Conservation (phyloP, 2,113 vertebrate species). For the Oncorhynchus tshawytscha region DNA sequence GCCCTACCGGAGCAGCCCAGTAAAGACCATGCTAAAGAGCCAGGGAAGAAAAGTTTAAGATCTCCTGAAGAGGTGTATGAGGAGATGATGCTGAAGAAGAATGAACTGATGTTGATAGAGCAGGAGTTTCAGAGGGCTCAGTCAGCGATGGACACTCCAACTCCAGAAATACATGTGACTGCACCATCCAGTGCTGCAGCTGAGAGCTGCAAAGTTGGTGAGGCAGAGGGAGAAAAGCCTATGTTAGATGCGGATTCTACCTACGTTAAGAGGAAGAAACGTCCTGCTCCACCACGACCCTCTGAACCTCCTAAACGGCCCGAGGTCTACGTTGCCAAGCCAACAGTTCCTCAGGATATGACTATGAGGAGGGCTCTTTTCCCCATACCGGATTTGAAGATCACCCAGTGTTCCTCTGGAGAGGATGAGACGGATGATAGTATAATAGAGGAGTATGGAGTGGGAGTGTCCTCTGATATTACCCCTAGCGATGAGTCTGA, state of each 20-base stretch:
- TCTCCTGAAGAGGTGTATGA: conserved; percentile 85
- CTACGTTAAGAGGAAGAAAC: conserved; percentile 80
- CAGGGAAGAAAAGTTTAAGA: conserved; percentile 73
- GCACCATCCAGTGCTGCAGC: conserved; percentile 66
- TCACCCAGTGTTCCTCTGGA: conserved; percentile 94
- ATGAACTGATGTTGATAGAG: conserved; percentile 75
- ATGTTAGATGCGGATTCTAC: conserved; percentile 74
- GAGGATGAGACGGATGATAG: conserved; percentile 85
- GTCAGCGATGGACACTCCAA: conserved; percentile 61
- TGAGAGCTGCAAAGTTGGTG: conserved; percentile 85
- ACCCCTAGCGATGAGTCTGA: conserved; percentile 81
- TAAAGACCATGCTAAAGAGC: conserved; percentile 67
- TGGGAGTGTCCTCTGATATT: conserved; percentile 81
- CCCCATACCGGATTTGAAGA: conserved; percentile 96
- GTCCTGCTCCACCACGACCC: conserved; percentile 68
- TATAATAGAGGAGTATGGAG: conserved; percentile 79
- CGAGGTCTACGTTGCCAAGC: conserved; percentile 65
- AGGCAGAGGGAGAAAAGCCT: conserved; percentile 69
- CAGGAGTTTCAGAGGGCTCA: conserved; percentile 77
- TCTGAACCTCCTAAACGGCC: conserved; percentile 69
- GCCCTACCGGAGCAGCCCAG: conserved; percentile 67
- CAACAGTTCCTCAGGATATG: conserved; percentile 71
- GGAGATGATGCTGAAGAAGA: conserved; percentile 82
- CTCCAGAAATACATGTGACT: conserved; percentile 64
- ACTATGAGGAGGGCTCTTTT: conserved; percentile 78